A percentile compares a stretch with the other conserved stretches of the same genome.
phyloP scores from a whole-genome alignment of 2,113 vertebrate species.

The Aldabrachelys gigantea region DNA sequence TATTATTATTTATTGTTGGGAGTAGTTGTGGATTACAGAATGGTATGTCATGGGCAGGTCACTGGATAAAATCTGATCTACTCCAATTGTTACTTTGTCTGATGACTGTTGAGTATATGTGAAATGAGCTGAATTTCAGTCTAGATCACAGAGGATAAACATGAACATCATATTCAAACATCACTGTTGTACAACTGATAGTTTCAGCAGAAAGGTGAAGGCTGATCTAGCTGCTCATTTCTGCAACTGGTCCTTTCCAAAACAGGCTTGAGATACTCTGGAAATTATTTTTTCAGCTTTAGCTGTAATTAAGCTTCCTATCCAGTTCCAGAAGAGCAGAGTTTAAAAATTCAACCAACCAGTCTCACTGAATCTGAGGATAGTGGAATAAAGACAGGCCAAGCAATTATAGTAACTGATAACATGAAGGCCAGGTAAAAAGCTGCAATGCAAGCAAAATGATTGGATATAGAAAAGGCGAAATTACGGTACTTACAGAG shows the following conservation, averaged over 20 bases:
- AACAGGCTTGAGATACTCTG: background rate
- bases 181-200: background rate
- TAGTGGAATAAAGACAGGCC: background rate
- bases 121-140: background rate
- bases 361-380: background rate
- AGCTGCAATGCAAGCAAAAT: background rate
- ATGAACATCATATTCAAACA: background rate
- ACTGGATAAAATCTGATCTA: background rate
- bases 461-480: background rate
- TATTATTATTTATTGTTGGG: background rate
- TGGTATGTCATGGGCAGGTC: rapidly evolving
- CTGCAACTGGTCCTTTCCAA: background rate
- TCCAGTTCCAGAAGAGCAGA: background rate
- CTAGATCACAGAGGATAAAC: background rate
- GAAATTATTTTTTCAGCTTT: background rate
- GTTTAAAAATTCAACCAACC: background rate
- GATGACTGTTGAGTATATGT: background rate
- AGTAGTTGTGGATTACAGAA: background rate
- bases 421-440: background rate
- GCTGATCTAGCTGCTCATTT: background rate
- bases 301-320: background rate
- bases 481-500: background rate
- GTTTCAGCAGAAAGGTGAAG: too few species aligned
- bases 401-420: background rate
- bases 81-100: background rate